A percentile compares a stretch with the other conserved stretches of the same genome.
These are phyloP conservation scores for Ethmia dodecea DNA, from an alignment of 2,888 invertebrate species.

Conservation along the genomic window DNA sequence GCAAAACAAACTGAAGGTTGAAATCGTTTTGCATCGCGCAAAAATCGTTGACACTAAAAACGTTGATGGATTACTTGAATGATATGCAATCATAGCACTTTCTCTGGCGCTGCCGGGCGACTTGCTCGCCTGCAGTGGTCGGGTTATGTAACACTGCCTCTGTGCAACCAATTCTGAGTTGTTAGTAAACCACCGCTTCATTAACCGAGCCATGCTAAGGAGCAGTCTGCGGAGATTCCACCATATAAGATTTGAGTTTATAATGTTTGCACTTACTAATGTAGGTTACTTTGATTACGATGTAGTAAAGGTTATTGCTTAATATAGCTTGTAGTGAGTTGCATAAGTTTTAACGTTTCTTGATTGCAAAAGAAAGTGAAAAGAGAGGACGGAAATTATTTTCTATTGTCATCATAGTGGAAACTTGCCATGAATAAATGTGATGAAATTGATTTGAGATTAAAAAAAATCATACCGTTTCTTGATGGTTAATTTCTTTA, in stretches of 20 bases:
- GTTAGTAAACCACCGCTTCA: constrained; percentile 33
- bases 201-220: constrained; percentile 32
- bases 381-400: constrained; percentile 7
- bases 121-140: constrained; percentile 20
- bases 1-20: no score
- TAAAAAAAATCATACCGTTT: no score
- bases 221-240: constrained; percentile 15
- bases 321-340: constrained; percentile 12
- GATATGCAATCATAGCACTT: constrained; percentile 54
- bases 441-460: no score
- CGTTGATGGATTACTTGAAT: constrained; percentile 47
- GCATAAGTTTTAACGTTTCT: constrained; percentile 8
- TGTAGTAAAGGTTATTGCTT: constrained; percentile 16
- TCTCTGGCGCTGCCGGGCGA: constrained; percentile 39
- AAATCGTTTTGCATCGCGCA: no score
- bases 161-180: constrained; percentile 24
- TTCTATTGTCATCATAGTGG: neutral
- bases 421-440: neutral
- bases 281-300: no score
- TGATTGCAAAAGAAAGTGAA: constrained; percentile 11
- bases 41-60: no score
- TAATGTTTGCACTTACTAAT: no score
- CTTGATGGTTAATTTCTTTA: no score
- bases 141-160: constrained; percentile 35
- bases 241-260: constrained; percentile 4